Evolutionary conservation across 2,113 vertebrate genomes (phyloP).

Genomic region (Ranitomeya variabilis): DNA sequence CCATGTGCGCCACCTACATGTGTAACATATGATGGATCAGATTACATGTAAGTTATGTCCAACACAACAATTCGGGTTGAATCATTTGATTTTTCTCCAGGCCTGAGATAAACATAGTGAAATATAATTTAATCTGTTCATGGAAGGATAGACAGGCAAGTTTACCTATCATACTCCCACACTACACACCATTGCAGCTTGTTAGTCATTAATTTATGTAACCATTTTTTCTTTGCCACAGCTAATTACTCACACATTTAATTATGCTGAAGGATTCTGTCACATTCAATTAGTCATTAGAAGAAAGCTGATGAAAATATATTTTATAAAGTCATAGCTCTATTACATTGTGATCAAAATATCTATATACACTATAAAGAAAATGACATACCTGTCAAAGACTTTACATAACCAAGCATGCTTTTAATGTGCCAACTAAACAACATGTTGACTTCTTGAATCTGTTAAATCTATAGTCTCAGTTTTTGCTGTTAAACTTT

Average conservation of each 20-base stretch:
- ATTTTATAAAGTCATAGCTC: background rate
- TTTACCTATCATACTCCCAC: background rate
- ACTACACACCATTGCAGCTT: background rate
- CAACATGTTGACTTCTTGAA: background rate
- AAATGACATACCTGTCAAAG: background rate
- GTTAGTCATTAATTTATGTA: background rate
- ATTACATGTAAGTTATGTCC: too few relatives aligned
- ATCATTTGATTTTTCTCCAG: background rate
- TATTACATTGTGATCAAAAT: background rate
- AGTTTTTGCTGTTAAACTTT: too few relatives aligned
- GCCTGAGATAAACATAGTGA: background rate
- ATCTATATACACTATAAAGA: background rate
- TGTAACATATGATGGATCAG: too few relatives aligned
- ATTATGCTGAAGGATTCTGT: background rate
- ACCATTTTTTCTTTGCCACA: background rate
- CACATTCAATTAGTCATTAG: background rate
- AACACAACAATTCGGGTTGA: background rate
- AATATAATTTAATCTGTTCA: background rate
- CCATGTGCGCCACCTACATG: too few relatives aligned
- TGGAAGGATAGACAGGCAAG: background rate
- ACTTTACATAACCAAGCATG: background rate
- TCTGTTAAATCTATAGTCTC: too few relatives aligned
- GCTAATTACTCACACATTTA: background rate
- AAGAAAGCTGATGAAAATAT: background rate
- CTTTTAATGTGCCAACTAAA: background rate